Percentiles rank a stretch among this genome's conserved stretches.
These are phyloP conservation scores for Sander vitreus DNA, from an alignment of 2,113 vertebrate species.

Conservation along the genomic window DNA sequence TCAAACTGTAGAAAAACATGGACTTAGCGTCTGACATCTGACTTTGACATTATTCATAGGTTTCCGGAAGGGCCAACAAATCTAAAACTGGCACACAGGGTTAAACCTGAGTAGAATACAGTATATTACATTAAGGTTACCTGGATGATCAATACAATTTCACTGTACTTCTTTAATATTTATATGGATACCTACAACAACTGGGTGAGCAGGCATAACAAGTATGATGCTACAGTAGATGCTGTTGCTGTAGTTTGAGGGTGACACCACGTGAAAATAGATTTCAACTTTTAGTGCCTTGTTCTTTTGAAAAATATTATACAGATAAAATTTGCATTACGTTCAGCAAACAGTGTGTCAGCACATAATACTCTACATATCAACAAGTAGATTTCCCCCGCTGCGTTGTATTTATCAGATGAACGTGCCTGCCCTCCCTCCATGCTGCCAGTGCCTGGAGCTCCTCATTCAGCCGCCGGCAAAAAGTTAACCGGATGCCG, in stretches of 20 bases:
- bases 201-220: not conserved
- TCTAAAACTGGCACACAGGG: not conserved
- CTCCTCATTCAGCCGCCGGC: no score
- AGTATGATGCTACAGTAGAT: not conserved
- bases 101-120: not conserved
- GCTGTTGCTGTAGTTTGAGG: not conserved
- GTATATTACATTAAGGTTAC: not conserved
- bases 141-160: not conserved
- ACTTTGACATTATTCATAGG: not conserved
- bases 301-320: conserved; percentile 1
- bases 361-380: not conserved
- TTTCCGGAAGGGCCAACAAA: not conserved
- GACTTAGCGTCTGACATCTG: not conserved
- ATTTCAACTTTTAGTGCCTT: not conserved
- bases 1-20: not conserved
- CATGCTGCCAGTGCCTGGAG: no score
- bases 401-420: no score
- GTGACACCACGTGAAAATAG: not conserved
- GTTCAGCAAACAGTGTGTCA: not conserved
- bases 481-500: no score
- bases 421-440: no score
- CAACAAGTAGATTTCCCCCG: not conserved
- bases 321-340: not conserved
- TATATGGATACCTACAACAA: not conserved
- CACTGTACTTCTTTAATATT: not conserved